phyloP scores from a whole-genome alignment of 2,888 invertebrate species.

The Apoda limacodes region DNA sequence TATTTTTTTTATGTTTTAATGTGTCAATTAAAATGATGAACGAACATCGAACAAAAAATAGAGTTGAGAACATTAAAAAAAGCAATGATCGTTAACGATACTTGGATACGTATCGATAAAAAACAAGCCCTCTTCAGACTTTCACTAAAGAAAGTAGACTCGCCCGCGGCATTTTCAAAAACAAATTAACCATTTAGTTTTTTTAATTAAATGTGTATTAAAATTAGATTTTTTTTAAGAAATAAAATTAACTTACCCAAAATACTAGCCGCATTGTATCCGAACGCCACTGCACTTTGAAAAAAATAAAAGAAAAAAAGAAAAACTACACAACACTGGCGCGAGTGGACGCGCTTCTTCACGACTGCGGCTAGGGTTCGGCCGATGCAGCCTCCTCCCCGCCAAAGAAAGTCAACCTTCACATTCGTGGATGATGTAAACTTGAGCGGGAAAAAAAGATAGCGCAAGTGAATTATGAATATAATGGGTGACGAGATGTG shows the following conservation, averaged over 20 bases:
- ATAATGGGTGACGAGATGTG: slow-evolving; percentile 23
- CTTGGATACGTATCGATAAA: slow-evolving; percentile 32
- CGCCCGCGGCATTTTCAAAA: slow-evolving; percentile 19
- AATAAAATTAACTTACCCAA: slow-evolving; percentile 49
- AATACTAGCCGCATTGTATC: slow-evolving; percentile 62
- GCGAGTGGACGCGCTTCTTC: slow-evolving; percentile 50
- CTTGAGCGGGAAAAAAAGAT: slow-evolving; percentile 31
- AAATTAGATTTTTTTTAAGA: slow-evolving; percentile 17
- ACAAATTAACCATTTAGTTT: no score
- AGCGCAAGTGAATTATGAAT: slow-evolving; percentile 48
- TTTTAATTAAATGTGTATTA: slow-evolving; percentile 10
- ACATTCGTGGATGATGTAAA: slow-evolving; percentile 61
- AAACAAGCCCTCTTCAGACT: slow-evolving; percentile 38
- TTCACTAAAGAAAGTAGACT: slow-evolving; percentile 50
- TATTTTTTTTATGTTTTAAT: no score
- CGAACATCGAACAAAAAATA: slow-evolving; percentile 1
- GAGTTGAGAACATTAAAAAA: slow-evolving; percentile 17
- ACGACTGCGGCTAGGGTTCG: slow-evolving; percentile 40
- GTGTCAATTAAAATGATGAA: no score
- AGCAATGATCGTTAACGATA: slow-evolving; percentile 23
- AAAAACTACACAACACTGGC: slow-evolving; percentile 52
- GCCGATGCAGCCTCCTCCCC: slow-evolving; percentile 47
- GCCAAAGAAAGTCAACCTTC: slow-evolving; percentile 58
- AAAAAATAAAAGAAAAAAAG: slow-evolving; percentile 35
- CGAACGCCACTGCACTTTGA: slow-evolving; percentile 42